Evolutionary conservation across 1,140 invertebrate genomes (phyloP), one percentile per base, ranked within the genome.

Genomic region (Helicorthomorpha holstii): DNA sequence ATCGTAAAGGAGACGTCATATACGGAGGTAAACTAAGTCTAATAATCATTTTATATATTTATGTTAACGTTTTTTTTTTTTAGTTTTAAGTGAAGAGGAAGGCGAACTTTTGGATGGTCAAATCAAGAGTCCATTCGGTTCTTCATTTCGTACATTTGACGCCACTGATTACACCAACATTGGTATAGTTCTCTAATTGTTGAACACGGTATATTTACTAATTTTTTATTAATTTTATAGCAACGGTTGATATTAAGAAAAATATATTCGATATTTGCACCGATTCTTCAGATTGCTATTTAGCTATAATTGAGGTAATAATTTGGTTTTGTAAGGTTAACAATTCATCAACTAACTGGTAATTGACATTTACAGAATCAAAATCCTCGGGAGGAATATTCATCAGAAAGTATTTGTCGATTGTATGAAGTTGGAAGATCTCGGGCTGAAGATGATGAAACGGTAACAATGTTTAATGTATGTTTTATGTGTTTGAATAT

Each of bases 91-190:
- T 2, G 80, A 80, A 58, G 72, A 73, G 61, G 79, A 82, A 64
- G 73, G 76, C 59, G 76, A 79, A 52, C 68, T 66, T 26, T 57
- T 49, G 48, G 78, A 82, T 56, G 76, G 81, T 50, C 71, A 76
- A 23, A 70, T 71, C 7, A 73, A 63, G 45, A 66, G 62, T 54
- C 66, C 78, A 57, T 87, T 78, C 66, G 80, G 83, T 52, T 85
- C 88, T 19, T 93, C 87, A 43, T 95, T 97, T 64, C 87, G 92
- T 64, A 93, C 89, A 3, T 73, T 98, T 55, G 92, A 98, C 73
- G 80, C 89, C 3, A 79, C 80, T 53, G 89, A 97, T 69, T 98
- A 98, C 64, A 84, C 81, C 27, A 88, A 80, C 58, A 95, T 96
- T 64, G 82, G 83, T 87, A 68, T 69, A 34, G 14, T 44, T 50